Conservation (phyloP, 64 coral and sea anemone species). For the Montipora sp. region DNA sequence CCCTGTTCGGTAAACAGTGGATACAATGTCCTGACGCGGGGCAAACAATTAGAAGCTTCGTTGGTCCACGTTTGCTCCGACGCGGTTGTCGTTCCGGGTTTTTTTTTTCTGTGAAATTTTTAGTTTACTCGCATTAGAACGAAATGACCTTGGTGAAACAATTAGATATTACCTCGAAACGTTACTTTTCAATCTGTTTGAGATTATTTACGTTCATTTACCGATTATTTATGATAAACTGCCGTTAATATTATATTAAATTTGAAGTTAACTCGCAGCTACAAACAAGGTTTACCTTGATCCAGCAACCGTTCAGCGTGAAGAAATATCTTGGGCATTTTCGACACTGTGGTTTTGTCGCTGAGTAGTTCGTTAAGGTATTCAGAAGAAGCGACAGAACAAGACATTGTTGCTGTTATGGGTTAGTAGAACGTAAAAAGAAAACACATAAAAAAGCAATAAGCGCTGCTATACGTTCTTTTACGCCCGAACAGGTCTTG, state of each 20-base stretch:
- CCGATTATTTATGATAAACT: constrained; percentile 84
- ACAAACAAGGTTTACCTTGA: constrained; percentile 73
- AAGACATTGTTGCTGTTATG: constrained; percentile 81
- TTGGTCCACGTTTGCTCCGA: constrained; percentile 10
- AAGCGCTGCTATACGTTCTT: constrained; percentile 23
- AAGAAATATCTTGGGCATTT: constrained; percentile 97
- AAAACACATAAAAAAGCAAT: constrained; percentile 76
- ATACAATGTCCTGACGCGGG: constrained; percentile 36
- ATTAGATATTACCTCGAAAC: constrained; percentile 77
- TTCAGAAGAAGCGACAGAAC: constrained; percentile 72
- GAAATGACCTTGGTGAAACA: constrained; percentile 29
- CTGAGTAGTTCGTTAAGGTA: constrained; percentile 92
- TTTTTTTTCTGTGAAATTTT: neutral
- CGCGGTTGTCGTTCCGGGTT: neutral
- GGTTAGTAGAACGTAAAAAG: constrained; percentile 83
- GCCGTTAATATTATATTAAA: constrained; percentile 85
- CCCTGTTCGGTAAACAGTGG: constrained; percentile 46
- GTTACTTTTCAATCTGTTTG: constrained; percentile 68
- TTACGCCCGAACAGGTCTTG: constrained; percentile 45
- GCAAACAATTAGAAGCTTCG: constrained; percentile 53
- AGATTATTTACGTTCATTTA: constrained; percentile 75
- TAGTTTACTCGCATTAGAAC: constrained; percentile 49
- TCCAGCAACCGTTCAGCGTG: constrained; percentile 87
- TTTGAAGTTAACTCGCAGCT: constrained; percentile 55
- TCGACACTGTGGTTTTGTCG: constrained; percentile 92